Evolutionary conservation across 2,888 invertebrate genomes (phyloP).

Genomic region (Melieria crassipennis): DNA sequence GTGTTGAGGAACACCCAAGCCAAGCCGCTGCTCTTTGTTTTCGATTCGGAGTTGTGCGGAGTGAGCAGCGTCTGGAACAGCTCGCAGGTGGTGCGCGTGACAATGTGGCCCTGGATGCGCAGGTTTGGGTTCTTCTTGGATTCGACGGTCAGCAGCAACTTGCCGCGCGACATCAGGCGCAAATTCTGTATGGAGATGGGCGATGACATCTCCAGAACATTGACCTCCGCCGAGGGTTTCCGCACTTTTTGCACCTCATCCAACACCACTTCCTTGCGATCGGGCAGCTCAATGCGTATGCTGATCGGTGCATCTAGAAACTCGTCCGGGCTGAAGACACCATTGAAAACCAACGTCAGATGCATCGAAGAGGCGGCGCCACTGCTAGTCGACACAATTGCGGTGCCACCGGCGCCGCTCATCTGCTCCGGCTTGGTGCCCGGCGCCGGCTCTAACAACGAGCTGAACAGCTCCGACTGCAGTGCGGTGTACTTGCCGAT

Average conservation of each 20-base stretch:
- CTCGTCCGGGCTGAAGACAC: slow-evolving; percentile 76
- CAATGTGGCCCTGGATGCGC: slow-evolving; percentile 76
- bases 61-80: slow-evolving; percentile 79
- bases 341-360: slow-evolving; percentile 83
- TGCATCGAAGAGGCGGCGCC: slow-evolving; percentile 84
- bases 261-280: slow-evolving; percentile 78
- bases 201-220: slow-evolving; percentile 81
- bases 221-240: slow-evolving; percentile 81
- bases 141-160: slow-evolving; percentile 76
- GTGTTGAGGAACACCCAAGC: slow-evolving; percentile 83
- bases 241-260: slow-evolving; percentile 76
- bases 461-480: slow-evolving; percentile 83
- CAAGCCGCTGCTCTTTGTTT: slow-evolving; percentile 72
- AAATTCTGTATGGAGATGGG: slow-evolving; percentile 81
- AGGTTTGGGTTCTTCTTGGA: slow-evolving; percentile 74
- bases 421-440: slow-evolving; percentile 70
- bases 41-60: slow-evolving; percentile 67
- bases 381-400: slow-evolving; percentile 83
- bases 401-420: slow-evolving; percentile 82
- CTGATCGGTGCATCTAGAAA: slow-evolving; percentile 75
- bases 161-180: slow-evolving; percentile 80
- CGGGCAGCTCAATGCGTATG: slow-evolving; percentile 75
- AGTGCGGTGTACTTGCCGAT: slow-evolving; percentile 80
- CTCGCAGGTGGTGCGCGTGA: slow-evolving; percentile 82
- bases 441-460: slow-evolving; percentile 75